phyloP scores from a whole-genome alignment of 1,140 invertebrate genomes.

The Triops cancriformis region DNA sequence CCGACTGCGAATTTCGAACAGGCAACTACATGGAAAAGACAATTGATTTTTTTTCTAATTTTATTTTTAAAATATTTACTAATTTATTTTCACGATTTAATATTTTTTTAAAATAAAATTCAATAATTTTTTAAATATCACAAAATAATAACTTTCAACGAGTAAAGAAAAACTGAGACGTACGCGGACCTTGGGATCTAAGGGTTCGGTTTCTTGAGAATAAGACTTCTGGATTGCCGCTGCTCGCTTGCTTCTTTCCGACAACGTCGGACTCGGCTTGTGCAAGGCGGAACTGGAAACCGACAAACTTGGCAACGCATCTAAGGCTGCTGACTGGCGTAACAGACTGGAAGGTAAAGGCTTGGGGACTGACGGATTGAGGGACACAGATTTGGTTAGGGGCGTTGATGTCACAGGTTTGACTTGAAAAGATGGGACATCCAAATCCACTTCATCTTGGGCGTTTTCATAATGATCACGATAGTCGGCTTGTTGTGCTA shows the following conservation, averaged over 20 bases:
- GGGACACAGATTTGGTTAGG: not conserved
- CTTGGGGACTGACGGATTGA: not conserved
- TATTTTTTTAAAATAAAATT: no score
- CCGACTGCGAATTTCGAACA: conserved; percentile 14
- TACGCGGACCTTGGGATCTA: not conserved
- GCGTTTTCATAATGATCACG: not conserved
- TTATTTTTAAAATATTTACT: no score
- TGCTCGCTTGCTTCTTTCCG: not conserved
- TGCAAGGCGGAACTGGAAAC: not conserved
- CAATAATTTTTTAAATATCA: no score
- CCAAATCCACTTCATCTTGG: not conserved
- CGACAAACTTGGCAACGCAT: not conserved
- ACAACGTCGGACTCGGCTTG: not conserved
- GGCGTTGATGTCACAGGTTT: not conserved
- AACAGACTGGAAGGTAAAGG: not conserved
- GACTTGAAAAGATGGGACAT: not conserved
- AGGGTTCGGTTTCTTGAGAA: not conserved
- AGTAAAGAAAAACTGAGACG: no score
- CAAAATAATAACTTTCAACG: no score
- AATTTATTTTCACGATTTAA: no score
- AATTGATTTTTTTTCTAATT: no score
- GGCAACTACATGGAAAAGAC: no score
- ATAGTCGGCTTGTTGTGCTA: not conserved
- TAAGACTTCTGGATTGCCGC: not conserved
- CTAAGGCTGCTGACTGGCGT: not conserved